These are phyloP conservation scores for Dryoscopus gambensis DNA, from an alignment of 2,113 vertebrate species.

Conservation along the genomic window DNA sequence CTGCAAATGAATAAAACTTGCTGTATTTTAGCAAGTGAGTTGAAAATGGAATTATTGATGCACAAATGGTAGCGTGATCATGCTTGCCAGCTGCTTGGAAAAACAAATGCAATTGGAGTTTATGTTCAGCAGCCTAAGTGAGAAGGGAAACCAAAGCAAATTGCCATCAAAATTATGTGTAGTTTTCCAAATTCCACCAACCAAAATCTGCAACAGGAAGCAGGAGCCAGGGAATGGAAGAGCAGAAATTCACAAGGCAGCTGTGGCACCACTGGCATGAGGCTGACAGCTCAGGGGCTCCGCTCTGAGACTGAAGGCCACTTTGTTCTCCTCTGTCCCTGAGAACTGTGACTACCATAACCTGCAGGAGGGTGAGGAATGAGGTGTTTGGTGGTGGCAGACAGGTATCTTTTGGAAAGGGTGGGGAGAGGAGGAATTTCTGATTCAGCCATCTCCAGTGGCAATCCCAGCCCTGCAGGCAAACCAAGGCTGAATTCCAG, in stretches of 20 bases:
- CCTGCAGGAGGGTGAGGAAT: not conserved
- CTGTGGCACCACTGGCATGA: not conserved
- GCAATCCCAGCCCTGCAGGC: not conserved
- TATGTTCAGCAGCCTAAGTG: not conserved
- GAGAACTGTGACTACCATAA: not conserved
- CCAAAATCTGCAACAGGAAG: not conserved
- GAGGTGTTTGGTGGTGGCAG: not conserved
- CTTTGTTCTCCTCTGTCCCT: not conserved
- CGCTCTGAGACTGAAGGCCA: not conserved
- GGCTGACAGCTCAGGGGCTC: not conserved
- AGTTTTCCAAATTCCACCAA: not conserved
- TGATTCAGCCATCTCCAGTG: not conserved
- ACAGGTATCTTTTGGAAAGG: not conserved
- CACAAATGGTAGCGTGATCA: not conserved
- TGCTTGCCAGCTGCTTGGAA: slow-evolving; percentile 23
- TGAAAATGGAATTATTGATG: slow-evolving; percentile 41
- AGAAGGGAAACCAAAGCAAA: slow-evolving; percentile 18
- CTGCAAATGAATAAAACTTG: not conserved
- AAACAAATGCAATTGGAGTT: not conserved
- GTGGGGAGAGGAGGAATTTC: not conserved
- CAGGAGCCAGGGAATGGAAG: not conserved
- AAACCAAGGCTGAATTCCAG: not conserved
- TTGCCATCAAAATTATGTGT: not conserved
- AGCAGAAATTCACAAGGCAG: not conserved
- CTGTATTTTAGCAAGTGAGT: not conserved